Evolutionary conservation across 2,113 vertebrate genomes (phyloP), one percentile per base, ranked within the genome.

Genomic region (Syngnathus typhle): DNA sequence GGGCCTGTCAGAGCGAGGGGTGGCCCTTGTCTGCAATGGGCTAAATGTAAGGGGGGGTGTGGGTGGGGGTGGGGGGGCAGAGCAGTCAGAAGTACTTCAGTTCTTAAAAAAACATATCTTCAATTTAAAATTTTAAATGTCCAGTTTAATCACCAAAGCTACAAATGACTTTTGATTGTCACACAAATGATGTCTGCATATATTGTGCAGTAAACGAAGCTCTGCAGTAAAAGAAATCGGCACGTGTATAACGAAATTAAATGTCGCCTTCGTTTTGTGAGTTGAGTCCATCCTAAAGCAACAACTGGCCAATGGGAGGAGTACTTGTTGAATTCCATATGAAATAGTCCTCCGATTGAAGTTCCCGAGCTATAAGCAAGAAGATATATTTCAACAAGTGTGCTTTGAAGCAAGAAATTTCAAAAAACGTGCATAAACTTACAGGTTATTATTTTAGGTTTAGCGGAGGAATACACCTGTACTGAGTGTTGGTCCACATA

Each of bases 241-340:
- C 12, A 58, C 12, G 36, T 23, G 60, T 43, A 3, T 43, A 21
- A 23, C 27, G 7, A 21, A 11, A 21, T 21, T 43, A 62, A 21
- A 6, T 44, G n/a, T 8, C 21, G 15, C 41, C 39, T 47, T 62
- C 37, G 47, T 36, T 58, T 36, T 37, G 67, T 39, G 47, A 58
- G 36, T 36, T 37, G 67, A 52, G n/a, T 52, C 55, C 27, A 21
- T 15, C 19, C 69, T 87, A 91, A 61, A 90, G 72, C 65, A 83
- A 88, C 77, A 86, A 77, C 64, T 83, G 84, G 16, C 85, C 89
- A n/a, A 92, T 75, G 2, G 96, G 95, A 65, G 95, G 94, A 36
- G 89, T 78, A 6, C 93, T 94, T 82, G 93, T 94, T 73, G 94
- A 95, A 88, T 98, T 99, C 95, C 97, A 99, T 81, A 98, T 94